Percentiles rank a stretch among this genome's conserved stretches.
phyloP scores from a whole-genome alignment of 2,797 vertebrate species.

The Rhinella marina region DNA sequence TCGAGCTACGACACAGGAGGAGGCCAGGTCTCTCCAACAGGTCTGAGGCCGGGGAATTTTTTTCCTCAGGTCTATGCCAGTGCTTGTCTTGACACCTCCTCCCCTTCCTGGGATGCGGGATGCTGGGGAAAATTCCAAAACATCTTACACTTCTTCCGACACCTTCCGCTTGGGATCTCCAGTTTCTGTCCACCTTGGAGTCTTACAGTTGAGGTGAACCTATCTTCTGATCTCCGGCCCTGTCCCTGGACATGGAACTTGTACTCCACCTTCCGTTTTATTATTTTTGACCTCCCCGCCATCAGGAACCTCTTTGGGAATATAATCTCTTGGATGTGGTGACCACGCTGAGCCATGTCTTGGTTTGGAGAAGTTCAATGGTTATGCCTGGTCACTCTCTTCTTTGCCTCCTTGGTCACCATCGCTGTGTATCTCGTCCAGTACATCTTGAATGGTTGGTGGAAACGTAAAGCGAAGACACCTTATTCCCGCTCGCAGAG shows the following conservation, averaged over 20 bases:
- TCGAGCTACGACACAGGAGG: background rate
- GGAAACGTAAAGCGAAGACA: slow-evolving; percentile 12
- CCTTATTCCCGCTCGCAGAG: slow-evolving; percentile 63
- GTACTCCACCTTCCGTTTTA: background rate
- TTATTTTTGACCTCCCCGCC: slow-evolving; percentile 6
- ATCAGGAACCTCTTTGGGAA: background rate
- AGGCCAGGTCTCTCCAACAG: background rate
- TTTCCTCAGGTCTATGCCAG: background rate
- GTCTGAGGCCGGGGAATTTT: slow-evolving; percentile 11
- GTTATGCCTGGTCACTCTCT: slow-evolving; percentile 85
- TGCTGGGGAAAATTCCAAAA: background rate
- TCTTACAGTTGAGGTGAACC: background rate
- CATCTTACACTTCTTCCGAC: background rate
- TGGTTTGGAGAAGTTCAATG: slow-evolving; percentile 82
- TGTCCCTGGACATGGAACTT: background rate
- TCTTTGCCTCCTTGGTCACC: slow-evolving; percentile 85
- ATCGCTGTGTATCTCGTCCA: slow-evolving; percentile 86
- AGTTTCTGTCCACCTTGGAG: background rate
- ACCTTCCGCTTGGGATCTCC: background rate
- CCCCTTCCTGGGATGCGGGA: background rate
- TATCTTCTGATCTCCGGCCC: background rate
- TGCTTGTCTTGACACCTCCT: background rate
- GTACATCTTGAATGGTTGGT: slow-evolving; percentile 73
- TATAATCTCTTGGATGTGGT: background rate
- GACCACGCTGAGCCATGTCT: slow-evolving; percentile 74